These are phyloP conservation scores for Notothenia rossii DNA, from an alignment of 2,113 vertebrate species.

Conservation along the genomic window DNA sequence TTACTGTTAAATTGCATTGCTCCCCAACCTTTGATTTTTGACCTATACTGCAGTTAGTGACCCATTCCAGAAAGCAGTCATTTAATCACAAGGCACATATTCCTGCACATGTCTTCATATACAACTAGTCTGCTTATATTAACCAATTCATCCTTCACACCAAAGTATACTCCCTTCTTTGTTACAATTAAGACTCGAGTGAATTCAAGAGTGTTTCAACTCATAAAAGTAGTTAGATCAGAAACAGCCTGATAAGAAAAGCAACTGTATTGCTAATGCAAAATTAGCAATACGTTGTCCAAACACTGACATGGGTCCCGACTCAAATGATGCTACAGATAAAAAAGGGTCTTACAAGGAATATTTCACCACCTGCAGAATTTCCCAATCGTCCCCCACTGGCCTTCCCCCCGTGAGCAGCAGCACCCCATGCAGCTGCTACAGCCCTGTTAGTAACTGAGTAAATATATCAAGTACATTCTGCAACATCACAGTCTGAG, in stretches of 20 bases:
- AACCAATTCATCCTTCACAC: background rate
- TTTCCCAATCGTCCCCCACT: background rate
- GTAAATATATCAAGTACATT: conserved; percentile 5
- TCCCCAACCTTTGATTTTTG: too few species aligned
- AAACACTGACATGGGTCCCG: background rate
- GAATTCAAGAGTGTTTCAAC: background rate
- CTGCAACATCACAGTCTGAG: background rate
- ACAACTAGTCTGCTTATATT: background rate
- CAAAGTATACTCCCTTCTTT: background rate
- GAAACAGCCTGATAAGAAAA: background rate
- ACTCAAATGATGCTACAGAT: too few species aligned
- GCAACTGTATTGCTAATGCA: background rate
- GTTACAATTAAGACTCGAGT: background rate
- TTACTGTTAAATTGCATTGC: background rate
- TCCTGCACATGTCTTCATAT: background rate
- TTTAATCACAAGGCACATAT: too few species aligned
- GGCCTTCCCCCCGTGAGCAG: background rate
- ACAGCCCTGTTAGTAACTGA: conserved; percentile 54
- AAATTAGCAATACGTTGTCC: background rate
- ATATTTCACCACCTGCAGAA: background rate
- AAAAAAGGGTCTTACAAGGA: background rate
- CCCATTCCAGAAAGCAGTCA: too few species aligned
- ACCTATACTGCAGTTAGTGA: too few species aligned
- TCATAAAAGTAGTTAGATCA: background rate
- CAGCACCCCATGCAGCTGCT: conserved; percentile 5